Conservation (phyloP, 2,113 vertebrate species). For the Dasypus novemcinctus region DNA sequence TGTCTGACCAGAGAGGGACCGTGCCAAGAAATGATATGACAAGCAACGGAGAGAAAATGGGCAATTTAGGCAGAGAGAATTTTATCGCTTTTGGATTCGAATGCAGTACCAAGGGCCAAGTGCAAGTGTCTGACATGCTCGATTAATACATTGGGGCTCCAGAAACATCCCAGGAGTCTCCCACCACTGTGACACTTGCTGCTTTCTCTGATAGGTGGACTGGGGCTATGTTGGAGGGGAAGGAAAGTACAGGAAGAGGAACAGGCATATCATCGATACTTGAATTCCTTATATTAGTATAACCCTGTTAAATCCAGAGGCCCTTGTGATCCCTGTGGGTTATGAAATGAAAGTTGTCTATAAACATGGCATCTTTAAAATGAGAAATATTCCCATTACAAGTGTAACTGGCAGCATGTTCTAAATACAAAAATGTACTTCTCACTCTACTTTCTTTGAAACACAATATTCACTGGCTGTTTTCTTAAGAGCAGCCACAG, state of each 20-base stretch:
- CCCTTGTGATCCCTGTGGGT: not conserved
- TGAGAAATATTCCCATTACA: not conserved
- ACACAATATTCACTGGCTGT: not conserved
- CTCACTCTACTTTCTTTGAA: not conserved
- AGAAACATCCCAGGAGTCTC: not conserved
- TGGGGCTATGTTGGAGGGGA: not conserved
- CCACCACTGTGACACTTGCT: too few species aligned
- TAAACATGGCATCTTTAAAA: not conserved
- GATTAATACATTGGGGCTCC: not conserved
- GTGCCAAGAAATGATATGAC: not conserved
- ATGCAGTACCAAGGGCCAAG: not conserved
- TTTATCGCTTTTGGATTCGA: not conserved
- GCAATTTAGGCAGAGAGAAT: not conserved
- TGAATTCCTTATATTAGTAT: not conserved
- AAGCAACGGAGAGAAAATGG: not conserved
- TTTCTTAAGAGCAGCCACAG: not conserved
- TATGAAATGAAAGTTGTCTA: not conserved
- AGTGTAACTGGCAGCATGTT: not conserved
- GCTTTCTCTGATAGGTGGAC: not conserved
- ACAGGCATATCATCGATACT: not conserved
- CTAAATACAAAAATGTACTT: conserved; percentile 3
- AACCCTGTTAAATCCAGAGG: conserved; percentile 10
- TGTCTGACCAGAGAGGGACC: not conserved
- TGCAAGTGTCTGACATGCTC: not conserved
- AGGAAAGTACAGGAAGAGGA: not conserved